Percentiles rank a stretch among this genome's conserved stretches.
These are phyloP conservation scores for Theocolax elegans DNA, from an alignment of 1,140 invertebrate species.

Conservation along the genomic window DNA sequence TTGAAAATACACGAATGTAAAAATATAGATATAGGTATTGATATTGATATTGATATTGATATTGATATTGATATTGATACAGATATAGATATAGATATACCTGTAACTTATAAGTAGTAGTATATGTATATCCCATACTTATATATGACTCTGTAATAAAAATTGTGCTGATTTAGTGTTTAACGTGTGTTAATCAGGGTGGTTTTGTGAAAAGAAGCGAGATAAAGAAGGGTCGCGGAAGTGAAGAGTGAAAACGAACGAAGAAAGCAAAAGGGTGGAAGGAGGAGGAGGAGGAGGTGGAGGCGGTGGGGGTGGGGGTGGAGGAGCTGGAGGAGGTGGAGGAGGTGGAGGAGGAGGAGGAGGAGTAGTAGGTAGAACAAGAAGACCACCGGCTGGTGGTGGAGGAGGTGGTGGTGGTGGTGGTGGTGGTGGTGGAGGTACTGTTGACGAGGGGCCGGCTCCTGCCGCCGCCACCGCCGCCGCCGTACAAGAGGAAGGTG, in stretches of 20 bases:
- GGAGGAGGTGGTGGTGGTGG: background rate
- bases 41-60: no score
- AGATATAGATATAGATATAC: no score
- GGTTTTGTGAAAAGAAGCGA: constrained; percentile 34
- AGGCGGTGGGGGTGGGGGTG: constrained; percentile 6
- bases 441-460: constrained; percentile 18
- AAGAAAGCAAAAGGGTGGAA: constrained; percentile 42
- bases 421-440: constrained; percentile 9
- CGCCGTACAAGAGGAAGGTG: constrained; percentile 23
- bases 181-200: constrained; percentile 35
- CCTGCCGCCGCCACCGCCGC: constrained; percentile 15
- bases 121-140: no score
- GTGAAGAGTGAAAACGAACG: constrained; percentile 13
- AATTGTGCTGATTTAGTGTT: no score
- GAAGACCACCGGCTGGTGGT: background rate
- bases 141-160: no score
- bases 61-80: no score
- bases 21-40: no score
- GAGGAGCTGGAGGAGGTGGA: constrained; percentile 11
- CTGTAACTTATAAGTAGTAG: no score
- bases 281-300: constrained; percentile 13
- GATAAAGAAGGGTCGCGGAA: constrained; percentile 36
- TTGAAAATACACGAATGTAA: no score
- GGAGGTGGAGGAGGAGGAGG: constrained; percentile 10
- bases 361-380: constrained; percentile 1